phyloP scores from a whole-genome alignment of 2,113 vertebrate species.

The Menura novaehollandiae region DNA sequence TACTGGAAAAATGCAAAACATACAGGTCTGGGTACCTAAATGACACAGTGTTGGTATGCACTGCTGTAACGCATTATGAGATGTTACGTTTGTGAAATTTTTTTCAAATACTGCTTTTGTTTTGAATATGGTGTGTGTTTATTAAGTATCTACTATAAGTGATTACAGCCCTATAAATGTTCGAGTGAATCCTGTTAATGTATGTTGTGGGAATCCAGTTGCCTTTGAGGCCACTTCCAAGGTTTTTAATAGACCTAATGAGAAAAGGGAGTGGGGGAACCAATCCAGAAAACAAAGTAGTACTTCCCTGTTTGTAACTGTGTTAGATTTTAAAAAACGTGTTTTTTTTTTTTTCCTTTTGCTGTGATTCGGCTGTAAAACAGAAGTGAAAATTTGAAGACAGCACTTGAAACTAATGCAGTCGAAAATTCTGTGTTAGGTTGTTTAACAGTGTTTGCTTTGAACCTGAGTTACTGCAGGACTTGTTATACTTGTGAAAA shows the following conservation, averaged over 20 bases:
- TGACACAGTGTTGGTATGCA: not conserved
- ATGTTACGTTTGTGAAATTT: not conserved
- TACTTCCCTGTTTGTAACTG: not conserved
- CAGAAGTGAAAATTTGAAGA: not conserved
- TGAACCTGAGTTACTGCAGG: not conserved
- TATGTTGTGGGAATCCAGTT: not conserved
- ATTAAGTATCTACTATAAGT: not conserved
- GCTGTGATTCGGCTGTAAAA: not conserved
- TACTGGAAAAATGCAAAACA: not conserved
- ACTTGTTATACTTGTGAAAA: not conserved
- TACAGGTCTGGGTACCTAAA: not conserved
- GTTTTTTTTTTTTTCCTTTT: not conserved
- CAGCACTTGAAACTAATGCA: not conserved
- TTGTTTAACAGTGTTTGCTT: not conserved
- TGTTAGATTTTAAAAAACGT: not conserved
- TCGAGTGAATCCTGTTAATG: not conserved
- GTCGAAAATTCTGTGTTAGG: not conserved
- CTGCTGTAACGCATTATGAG: not conserved
- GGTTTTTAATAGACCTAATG: not conserved
- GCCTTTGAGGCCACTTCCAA: not conserved
- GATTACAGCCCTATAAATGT: not conserved
- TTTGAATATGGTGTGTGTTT: not conserved
- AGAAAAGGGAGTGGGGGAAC: not conserved
- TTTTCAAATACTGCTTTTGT: not conserved
- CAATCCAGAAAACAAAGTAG: not conserved